Evolutionary conservation across 2,888 invertebrate genomes (phyloP).

Genomic region (Steromphala cineraria): DNA sequence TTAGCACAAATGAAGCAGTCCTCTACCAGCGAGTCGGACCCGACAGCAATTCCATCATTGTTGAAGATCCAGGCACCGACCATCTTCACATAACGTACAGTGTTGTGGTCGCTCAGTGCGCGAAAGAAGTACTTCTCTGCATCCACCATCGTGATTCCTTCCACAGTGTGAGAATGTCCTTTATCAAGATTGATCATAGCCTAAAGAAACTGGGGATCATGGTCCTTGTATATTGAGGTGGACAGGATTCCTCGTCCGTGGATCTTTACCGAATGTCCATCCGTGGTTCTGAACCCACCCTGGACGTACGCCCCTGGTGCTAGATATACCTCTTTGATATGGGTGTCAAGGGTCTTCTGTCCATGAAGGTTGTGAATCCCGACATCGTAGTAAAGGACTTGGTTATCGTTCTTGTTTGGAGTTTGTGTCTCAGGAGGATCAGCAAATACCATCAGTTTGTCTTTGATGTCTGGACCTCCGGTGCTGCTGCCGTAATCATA

Average conservation of each 20-base stretch:
- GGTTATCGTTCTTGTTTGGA: conserved; percentile 18
- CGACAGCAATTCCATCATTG: conserved; percentile 25
- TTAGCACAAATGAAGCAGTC: conserved; percentile 29
- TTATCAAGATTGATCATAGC: conserved; percentile 23
- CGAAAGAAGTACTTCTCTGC: conserved; percentile 15
- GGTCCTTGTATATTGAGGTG: neutral
- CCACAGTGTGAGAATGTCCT: conserved; percentile 8
- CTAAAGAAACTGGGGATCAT: conserved; percentile 1
- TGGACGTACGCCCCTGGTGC: conserved; percentile 30
- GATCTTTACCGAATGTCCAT: conserved; percentile 19
- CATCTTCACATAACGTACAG: conserved; percentile 28
- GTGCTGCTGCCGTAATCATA: conserved; percentile 19
- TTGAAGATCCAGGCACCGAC: conserved; percentile 30
- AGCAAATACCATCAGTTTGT: conserved; percentile 32
- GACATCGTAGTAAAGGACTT: conserved; percentile 24
- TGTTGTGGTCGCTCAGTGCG: conserved; percentile 20
- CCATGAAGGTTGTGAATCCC: conserved; percentile 27
- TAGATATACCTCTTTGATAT: conserved; percentile 23
- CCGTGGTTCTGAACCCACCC: conserved; percentile 25
- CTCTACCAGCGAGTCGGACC: conserved; percentile 24
- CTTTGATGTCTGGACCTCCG: conserved; percentile 19
- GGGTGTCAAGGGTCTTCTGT: conserved; percentile 11
- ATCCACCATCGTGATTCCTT: conserved; percentile 31
- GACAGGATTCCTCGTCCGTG: conserved; percentile 24
- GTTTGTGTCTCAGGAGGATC: conserved; percentile 24